These are phyloP conservation scores for Ciona savignyi DNA, from an alignment of 23 tunicate species.

Conservation along the genomic window DNA sequence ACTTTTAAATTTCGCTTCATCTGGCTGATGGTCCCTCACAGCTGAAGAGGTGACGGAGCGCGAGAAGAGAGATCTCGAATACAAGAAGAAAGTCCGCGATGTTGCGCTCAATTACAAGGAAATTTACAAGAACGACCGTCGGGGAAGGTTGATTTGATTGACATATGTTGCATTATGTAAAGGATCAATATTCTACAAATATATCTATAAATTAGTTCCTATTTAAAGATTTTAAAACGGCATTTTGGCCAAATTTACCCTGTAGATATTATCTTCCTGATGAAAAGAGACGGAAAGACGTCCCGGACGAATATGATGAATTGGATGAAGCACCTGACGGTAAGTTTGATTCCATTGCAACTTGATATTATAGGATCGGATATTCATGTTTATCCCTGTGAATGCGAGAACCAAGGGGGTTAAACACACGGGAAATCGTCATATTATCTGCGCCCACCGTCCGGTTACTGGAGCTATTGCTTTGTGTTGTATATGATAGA, in stretches of 20 bases:
- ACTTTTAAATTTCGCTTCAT: neutral
- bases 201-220: no score
- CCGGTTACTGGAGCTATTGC: no score
- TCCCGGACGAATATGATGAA: slow-evolving; percentile 90
- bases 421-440: no score
- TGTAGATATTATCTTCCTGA: slow-evolving; percentile 78
- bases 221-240: neutral
- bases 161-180: neutral
- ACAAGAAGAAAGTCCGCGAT: slow-evolving; percentile 66
- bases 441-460: no score
- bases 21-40: neutral
- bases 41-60: slow-evolving; percentile 67
- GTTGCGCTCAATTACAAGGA: slow-evolving; percentile 81
- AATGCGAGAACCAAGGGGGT: no score
- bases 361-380: no score
- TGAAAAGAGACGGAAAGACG: slow-evolving; percentile 58
- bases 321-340: slow-evolving; percentile 29
- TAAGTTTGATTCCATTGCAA: no score
- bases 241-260: neutral
- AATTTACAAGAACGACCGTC: slow-evolving; percentile 55
- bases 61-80: slow-evolving; percentile 56
- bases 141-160: slow-evolving; percentile 39
- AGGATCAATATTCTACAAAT: neutral
- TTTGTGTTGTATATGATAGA: no score
- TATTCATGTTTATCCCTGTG: no score